Percentiles rank a stretch among this genome's conserved stretches.
Evolutionary conservation across 2,113 vertebrate genomes (phyloP).

Genomic region (Todiramphus chloris): DNA sequence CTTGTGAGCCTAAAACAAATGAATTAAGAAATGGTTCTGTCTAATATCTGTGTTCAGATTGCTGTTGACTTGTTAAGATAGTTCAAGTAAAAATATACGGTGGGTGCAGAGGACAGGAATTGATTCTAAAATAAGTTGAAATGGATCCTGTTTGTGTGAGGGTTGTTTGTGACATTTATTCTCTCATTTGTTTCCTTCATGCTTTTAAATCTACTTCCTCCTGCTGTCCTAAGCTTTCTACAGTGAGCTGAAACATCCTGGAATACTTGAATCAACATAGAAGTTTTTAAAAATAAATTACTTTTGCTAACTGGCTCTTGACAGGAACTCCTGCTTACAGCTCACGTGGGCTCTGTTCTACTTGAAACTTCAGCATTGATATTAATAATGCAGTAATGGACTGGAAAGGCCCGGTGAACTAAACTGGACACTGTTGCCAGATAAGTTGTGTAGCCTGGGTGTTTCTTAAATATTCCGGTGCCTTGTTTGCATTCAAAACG

Average conservation of each 20-base stretch:
- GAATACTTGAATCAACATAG: neutral
- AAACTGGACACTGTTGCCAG: neutral
- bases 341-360: neutral
- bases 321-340: neutral
- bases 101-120: neutral
- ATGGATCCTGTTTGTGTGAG: neutral
- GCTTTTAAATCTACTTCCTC: constrained; percentile 48
- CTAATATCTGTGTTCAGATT: neutral
- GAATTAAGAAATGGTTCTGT: neutral
- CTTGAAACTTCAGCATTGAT: neutral
- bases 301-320: neutral
- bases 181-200: constrained; percentile 40
- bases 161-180: neutral
- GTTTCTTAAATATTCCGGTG: neutral
- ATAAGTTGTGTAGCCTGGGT: neutral
- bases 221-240: constrained; percentile 35
- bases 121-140: neutral
- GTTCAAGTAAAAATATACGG: neutral
- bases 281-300: neutral
- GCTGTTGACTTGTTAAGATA: neutral
- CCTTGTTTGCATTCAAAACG: neutral
- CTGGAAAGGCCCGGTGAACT: neutral
- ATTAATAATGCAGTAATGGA: neutral
- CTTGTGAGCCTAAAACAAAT: neutral
- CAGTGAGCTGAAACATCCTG: constrained; percentile 42